These are phyloP conservation scores for Castor canadensis DNA, from an alignment of 2,113 vertebrate species.

Conservation along the genomic window DNA sequence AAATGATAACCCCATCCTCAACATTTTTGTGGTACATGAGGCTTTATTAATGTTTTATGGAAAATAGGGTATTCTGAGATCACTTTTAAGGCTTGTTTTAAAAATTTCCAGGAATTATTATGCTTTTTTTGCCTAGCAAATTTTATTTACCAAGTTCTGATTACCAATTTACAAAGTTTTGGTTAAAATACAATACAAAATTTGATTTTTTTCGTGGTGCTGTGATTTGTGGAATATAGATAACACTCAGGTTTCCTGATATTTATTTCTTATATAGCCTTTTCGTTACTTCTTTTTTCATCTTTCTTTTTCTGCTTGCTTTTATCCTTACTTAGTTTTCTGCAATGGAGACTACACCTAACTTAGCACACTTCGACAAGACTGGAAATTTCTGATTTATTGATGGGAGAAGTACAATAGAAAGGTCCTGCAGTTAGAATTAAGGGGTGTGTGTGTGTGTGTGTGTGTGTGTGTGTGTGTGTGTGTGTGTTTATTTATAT, in stretches of 20 bases:
- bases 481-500: conserved; percentile 65
- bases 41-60: conserved; percentile 44
- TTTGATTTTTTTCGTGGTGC: conserved; percentile 63
- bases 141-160: conserved; percentile 39
- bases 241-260: conserved; percentile 48
- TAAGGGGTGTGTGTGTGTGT: too few relatives aligned
- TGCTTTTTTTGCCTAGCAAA: conserved; percentile 51
- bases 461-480: conserved; percentile 23
- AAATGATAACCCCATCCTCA: conserved; percentile 26
- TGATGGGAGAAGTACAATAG: conserved; percentile 58
- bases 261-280: conserved; percentile 39
- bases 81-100: conserved; percentile 54
- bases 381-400: conserved; percentile 55
- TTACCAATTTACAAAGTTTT: conserved; percentile 35
- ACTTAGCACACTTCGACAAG: conserved; percentile 42
- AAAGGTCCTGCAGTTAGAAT: conserved; percentile 67
- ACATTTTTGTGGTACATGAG: conserved; percentile 52
- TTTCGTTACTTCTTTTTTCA: conserved; percentile 2
- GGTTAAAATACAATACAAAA: conserved; percentile 41
- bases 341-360: conserved; percentile 38
- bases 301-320: conserved; percentile 17
- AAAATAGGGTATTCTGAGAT: conserved; percentile 61
- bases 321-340: conserved; percentile 49
- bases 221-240: conserved; percentile 55
- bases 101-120: conserved; percentile 45